Base-by-base conservation (phyloP, 1,140 invertebrate genomes). In the Bemisia tabaci region DNA sequence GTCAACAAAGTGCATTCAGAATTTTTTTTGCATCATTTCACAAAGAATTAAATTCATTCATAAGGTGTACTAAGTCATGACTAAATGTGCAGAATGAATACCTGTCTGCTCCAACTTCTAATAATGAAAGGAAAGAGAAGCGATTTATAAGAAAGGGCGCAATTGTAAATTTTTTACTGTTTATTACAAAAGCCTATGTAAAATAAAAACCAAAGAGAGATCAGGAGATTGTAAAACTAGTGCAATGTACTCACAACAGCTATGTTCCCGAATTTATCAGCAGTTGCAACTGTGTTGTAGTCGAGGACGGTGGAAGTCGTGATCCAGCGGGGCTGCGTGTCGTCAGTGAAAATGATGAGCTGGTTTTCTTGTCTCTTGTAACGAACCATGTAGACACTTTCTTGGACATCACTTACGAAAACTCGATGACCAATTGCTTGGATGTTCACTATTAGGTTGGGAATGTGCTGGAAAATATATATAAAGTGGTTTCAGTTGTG, bases 201-300 rank as follows among this genome's bases (percentile, higher is more conserved):
- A n/a, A n/a, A n/a, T n/a, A n/a, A n/a, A n/a, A n/a, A n/a, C n/a
- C n/a, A n/a, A n/a, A n/a, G n/a, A n/a, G n/a, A n/a, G n/a, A n/a
- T n/a, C n/a, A n/a, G n/a, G n/a, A n/a, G n/a, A n/a, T n/a, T n/a
- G n/a, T n/a, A n/a, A n/a, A n/a, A n/a, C n/a, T n/a, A n/a, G n/a
- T n/a, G n/a, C n/a, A n/a, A n/a, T n/a, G n/a, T n/a, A 79, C 83
- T 82, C 75, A 97, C 88, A 68, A 98, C 85, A 65, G 89, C 85
- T 70, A 99, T 84, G 75, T 98, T 99, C n/a, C 97, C 97, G 84
- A 98, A 99, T 78, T 98, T 98, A 77, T 99, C 97, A 1, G 92
- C 93, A 39, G 91, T 88, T 0, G 95, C 95, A 24, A 98, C 87
- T 1, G 97, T 98, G 73, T 97, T 92, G 72, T 97, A 98, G 80